Evolutionary conservation across 2,888 invertebrate species (phyloP).

Genomic region (Cylindroiulus punctatus): DNA sequence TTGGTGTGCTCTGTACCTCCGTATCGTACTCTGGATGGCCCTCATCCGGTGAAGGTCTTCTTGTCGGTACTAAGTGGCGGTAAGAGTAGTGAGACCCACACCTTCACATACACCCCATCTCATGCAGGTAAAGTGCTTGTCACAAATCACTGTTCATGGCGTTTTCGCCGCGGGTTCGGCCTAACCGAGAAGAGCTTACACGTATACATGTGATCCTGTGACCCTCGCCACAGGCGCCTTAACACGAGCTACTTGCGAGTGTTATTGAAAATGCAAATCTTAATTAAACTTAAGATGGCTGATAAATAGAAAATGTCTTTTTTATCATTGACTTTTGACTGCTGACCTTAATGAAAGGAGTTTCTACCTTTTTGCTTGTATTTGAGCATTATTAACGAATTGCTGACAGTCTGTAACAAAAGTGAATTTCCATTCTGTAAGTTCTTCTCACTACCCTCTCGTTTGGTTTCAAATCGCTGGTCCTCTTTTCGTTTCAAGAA

Average conservation of each 20-base stretch:
- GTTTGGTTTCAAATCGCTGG: background rate
- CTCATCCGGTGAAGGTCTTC: constrained; percentile 78
- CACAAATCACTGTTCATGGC: constrained; percentile 15
- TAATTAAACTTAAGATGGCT: too few relatives aligned
- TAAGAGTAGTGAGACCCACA: constrained; percentile 85
- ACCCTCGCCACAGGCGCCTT: too few relatives aligned
- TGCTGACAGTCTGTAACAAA: background rate
- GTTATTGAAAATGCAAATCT: too few relatives aligned
- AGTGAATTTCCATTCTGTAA: background rate
- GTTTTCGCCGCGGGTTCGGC: background rate
- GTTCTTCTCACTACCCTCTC: background rate
- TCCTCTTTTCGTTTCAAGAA: background rate
- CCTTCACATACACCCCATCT: constrained; percentile 80
- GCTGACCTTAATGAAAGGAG: too few relatives aligned
- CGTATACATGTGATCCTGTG: too few relatives aligned
- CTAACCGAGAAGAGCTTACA: background rate
- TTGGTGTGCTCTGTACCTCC: constrained; percentile 86
- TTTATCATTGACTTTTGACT: too few relatives aligned
- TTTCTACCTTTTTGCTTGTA: too few relatives aligned
- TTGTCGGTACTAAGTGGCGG: constrained; percentile 85
- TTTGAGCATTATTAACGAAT: too few relatives aligned
- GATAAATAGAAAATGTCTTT: too few relatives aligned
- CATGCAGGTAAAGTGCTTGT: constrained; percentile 57
- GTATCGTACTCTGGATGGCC: constrained; percentile 75
- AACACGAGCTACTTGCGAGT: too few relatives aligned